Evolutionary conservation across 2,797 vertebrate species (phyloP), one percentile per base, ranked within the genome.

Genomic region (Myotis planiceps): DNA sequence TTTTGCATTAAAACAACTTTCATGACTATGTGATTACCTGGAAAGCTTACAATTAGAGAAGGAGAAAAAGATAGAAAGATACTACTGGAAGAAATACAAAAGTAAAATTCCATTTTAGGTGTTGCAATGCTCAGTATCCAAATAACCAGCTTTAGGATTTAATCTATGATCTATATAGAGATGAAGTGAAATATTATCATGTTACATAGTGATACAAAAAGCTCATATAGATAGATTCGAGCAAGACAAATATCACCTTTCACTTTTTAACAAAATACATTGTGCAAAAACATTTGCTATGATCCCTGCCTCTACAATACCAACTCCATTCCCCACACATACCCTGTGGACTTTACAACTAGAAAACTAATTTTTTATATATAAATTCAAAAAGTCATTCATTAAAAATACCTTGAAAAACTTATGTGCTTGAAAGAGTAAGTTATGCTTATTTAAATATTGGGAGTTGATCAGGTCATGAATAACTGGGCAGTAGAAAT

Each of bases 271-370:
- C 7, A n/a, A 27, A 84, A 42, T 16, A 2, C 1, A 19, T 10
- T 75, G 1, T n/a, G 1, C 19, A 39, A 66, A 90, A 76, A 42
- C 42, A 74, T 74, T 76, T 69, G 5, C 5, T 60, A 3, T 51
- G 14, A 0, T 2, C 14, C 21, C 2, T 53, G 19, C 4, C n/a
- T 88, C 23, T 39, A 27, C 0, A 76, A 2, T 49, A 42, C 18
- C 1, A 42, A 5, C 16, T 34, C 6, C 13, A 9, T 1, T 1
- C 10, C 2, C 13, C 2, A 29, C 10, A 18, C 7, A 21, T 3
- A 13, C 7, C 9, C 9, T 14, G 27, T 71, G 25, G 71, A 29
- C 14, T 69, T 79, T 82, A 66, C 65, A 55, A 53, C 19, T 49
- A 81, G 53, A 13, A 65, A 39, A 16, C 45, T 27, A 21, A 32